A percentile compares a stretch with the other conserved stretches of the same genome.
phyloP scores from a whole-genome alignment of 2,888 invertebrate species.

The Hartigia nigra region DNA sequence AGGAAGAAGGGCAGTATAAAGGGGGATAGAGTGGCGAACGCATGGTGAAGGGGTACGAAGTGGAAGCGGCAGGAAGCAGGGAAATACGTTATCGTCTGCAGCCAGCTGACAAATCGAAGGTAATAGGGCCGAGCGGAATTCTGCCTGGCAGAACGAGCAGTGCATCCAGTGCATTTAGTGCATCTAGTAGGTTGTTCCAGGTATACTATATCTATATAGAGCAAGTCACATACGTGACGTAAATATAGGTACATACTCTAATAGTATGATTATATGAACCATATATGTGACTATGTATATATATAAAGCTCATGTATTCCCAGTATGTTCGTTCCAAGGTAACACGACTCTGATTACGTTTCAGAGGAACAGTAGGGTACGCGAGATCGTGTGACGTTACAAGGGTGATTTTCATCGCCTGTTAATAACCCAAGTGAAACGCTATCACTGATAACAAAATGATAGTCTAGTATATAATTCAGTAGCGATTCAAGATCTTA shows the following conservation, averaged over 20 bases:
- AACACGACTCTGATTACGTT: conserved; percentile 29
- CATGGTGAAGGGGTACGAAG: conserved; percentile 30
- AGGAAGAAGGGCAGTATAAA: not conserved
- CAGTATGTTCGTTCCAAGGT: conserved; percentile 29
- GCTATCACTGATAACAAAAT: not conserved
- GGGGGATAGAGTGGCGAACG: conserved; percentile 25
- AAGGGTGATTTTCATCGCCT: conserved; percentile 7
- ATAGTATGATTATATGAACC: not conserved
- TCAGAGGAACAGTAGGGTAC: conserved; percentile 18
- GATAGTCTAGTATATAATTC: not conserved
- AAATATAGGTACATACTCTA: conserved; percentile 33
- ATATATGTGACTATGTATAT: conserved; percentile 1
- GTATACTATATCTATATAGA: not conserved
- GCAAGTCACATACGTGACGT: conserved; percentile 26
- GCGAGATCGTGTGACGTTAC: conserved; percentile 27
- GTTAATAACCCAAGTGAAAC: not conserved
- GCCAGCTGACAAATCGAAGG: conserved; percentile 61
- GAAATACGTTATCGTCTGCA: conserved; percentile 60
- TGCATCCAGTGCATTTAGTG: conserved; percentile 35
- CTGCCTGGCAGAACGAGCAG: conserved; percentile 48
- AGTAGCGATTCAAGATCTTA: too few species aligned
- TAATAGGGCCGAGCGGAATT: conserved; percentile 58
- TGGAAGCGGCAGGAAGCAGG: conserved; percentile 44
- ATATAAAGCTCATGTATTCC: conserved; percentile 12
- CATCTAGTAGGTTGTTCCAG: not conserved